A percentile compares a stretch with the other conserved stretches of the same genome.
These are phyloP conservation scores for Zaprionus davidi DNA, from an alignment of 1,140 invertebrate species.

Conservation along the genomic window DNA sequence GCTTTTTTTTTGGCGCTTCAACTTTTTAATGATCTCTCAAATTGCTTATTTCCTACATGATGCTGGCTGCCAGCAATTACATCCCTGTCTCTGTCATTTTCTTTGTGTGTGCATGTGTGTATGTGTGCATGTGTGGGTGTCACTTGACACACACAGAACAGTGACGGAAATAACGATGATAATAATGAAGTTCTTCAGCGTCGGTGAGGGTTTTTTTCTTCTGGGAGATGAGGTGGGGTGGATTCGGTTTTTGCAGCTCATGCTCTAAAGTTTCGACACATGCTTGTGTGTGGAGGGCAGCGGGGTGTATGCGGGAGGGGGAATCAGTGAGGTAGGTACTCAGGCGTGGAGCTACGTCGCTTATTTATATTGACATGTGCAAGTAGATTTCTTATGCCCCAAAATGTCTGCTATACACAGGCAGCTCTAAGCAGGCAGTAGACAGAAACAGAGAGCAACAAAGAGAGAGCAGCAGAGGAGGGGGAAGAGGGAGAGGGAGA, in stretches of 20 bases:
- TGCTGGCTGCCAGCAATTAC: slow-evolving; percentile 74
- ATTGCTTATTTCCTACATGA: slow-evolving; percentile 82
- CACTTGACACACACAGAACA: slow-evolving; percentile 56
- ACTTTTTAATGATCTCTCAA: slow-evolving; percentile 83
- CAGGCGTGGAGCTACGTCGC: slow-evolving; percentile 43
- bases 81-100: slow-evolving; percentile 40
- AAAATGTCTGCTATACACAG: slow-evolving; percentile 45
- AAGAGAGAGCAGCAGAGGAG: not conserved
- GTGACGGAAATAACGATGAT: slow-evolving; percentile 52
- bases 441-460: not conserved
- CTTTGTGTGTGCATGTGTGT: slow-evolving; percentile 10
- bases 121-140: slow-evolving; percentile 19
- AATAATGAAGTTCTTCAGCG: slow-evolving; percentile 62
- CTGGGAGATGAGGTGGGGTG: not conserved
- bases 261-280: slow-evolving; percentile 60
- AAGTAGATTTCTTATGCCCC: slow-evolving; percentile 60
- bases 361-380: slow-evolving; percentile 80
- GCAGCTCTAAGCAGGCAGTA: slow-evolving; percentile 15
- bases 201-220: slow-evolving; percentile 4
- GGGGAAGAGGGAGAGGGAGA: not conserved
- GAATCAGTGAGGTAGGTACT: not conserved
- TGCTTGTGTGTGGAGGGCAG: not conserved
- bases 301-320: not conserved
- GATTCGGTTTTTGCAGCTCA: slow-evolving; percentile 26
- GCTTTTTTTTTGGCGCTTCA: slow-evolving; percentile 69